phyloP scores from a whole-genome alignment of 2,888 invertebrate species.

The Idaea aversata region DNA sequence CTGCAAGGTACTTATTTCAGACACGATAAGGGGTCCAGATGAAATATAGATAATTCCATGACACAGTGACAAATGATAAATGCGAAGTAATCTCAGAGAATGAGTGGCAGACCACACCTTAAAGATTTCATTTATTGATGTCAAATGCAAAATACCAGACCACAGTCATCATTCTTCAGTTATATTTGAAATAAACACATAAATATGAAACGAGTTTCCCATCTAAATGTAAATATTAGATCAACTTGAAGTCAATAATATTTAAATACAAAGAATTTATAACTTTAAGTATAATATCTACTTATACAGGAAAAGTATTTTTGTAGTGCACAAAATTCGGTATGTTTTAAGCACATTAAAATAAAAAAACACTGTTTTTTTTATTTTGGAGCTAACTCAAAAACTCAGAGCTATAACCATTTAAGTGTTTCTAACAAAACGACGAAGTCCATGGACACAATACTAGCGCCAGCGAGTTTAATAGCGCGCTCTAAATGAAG shows the following conservation, averaged over 20 bases:
- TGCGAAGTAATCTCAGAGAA: slow-evolving; percentile 33
- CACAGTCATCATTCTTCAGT: slow-evolving; percentile 32
- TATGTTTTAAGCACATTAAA: too few species aligned
- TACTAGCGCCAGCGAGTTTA: too few species aligned
- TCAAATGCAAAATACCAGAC: slow-evolving; percentile 31
- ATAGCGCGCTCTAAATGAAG: too few species aligned
- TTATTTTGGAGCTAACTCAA: too few species aligned
- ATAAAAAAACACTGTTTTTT: too few species aligned
- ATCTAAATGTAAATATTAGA: slow-evolving; percentile 22
- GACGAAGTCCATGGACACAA: too few species aligned
- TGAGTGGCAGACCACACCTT: slow-evolving; percentile 48
- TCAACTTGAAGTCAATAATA: neutral
- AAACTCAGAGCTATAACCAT: too few species aligned
- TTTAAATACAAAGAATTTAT: neutral
- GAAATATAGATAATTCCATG: slow-evolving; percentile 29
- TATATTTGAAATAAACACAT: slow-evolving; percentile 41
- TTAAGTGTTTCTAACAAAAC: too few species aligned
- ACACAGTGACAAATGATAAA: slow-evolving; percentile 38
- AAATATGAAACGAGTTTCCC: slow-evolving; percentile 34
- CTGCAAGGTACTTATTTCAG: slow-evolving; percentile 15
- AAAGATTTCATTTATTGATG: slow-evolving; percentile 42
- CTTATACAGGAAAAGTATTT: too few species aligned
- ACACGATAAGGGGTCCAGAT: slow-evolving; percentile 39
- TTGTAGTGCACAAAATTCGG: too few species aligned
- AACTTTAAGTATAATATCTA: neutral